Base-by-base conservation (phyloP, 2,888 invertebrate species). In the Pristionchus arcanus region DNA sequence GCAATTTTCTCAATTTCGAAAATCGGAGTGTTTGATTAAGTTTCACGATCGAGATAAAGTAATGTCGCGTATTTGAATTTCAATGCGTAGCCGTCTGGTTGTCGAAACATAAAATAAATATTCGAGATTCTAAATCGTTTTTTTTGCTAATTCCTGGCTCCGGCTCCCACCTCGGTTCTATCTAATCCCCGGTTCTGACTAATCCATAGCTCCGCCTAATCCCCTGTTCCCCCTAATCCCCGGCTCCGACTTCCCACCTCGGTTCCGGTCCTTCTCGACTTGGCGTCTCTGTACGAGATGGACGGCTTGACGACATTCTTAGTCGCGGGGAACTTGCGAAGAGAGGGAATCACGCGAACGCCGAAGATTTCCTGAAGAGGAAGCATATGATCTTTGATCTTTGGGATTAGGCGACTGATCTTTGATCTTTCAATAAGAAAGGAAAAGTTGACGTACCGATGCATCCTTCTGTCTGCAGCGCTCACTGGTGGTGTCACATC, bases 301-400 rank as follows among this genome's bases (percentile, higher is more conserved):
- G 87, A 7, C 28, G 37, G 55, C 55, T 89, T 81, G 77, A 66
- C 55, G 37, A 89, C 53, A 19, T 37, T 53, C n/a, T n/a, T 19
- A 2, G 89, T 77, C 0, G 89, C n/a, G 21, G 81, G 90, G 88
- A 90, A 63, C 71, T 77, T 88, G 49, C 83, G 42, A 3, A 63
- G 59, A 0, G 53, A 87, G 4, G 49, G 74, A 13, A 87, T 74
- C 53, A 83, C 55, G 1, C 37, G 77, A 9, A 28, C n/a, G 31
- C 28, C 16, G 83, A 83, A 83, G 7, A 83, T 55, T 31, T 85
- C 84, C 59, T 59, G 84, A 31, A 21, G 9, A 42, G 28, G 3
- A 4, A 34, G 21, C 28, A 31, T 74, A 31, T 34, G 37, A 37
- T 74, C 74, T 37, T 74, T 74, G 74, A 71, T 74, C 7, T 71